A percentile compares a stretch with the other conserved stretches of the same genome.
phyloP scores from a whole-genome alignment of 1,140 invertebrate species.

The Drosophila setifemur region DNA sequence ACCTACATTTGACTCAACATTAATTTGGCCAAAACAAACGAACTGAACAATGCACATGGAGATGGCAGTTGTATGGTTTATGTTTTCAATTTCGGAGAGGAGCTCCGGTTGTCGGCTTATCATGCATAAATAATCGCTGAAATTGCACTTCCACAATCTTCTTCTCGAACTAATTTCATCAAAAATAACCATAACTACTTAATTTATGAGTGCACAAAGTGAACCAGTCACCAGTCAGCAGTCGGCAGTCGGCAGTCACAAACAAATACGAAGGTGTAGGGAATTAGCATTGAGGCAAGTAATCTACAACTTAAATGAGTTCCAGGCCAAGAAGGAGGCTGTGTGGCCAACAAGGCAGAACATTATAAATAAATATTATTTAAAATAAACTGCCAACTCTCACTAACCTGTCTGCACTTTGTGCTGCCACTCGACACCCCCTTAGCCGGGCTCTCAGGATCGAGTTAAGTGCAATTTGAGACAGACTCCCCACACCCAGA shows the following conservation, averaged over 20 bases:
- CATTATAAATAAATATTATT: constrained; percentile 79
- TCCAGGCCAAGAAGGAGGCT: constrained; percentile 7
- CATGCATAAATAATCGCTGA: constrained; percentile 22
- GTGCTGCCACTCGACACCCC: constrained; percentile 34
- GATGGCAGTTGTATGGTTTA: background rate
- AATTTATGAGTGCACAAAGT: constrained; percentile 52
- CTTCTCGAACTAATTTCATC: constrained; percentile 53
- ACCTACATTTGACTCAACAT: constrained; percentile 16
- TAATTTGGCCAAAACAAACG: constrained; percentile 17
- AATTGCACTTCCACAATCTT: constrained; percentile 27
- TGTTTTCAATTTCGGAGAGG: constrained; percentile 2
- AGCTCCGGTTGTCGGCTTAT: constrained; percentile 10
- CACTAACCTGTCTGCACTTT: constrained; percentile 78
- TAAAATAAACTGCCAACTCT: constrained; percentile 73
- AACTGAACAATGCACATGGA: constrained; percentile 1
- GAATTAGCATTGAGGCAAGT: constrained; percentile 42
- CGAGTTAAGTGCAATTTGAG: constrained; percentile 68
- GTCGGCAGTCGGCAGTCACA: background rate
- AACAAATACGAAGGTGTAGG: background rate
- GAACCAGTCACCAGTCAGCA: no score
- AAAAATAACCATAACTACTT: constrained; percentile 45
- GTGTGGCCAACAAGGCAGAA: constrained; percentile 25
- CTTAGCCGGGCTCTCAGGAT: constrained; percentile 30
- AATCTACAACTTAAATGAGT: constrained; percentile 77
- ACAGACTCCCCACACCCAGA: constrained; percentile 14